Conservation (phyloP, 2,888 invertebrate species). For the Drosophila yooni region DNA sequence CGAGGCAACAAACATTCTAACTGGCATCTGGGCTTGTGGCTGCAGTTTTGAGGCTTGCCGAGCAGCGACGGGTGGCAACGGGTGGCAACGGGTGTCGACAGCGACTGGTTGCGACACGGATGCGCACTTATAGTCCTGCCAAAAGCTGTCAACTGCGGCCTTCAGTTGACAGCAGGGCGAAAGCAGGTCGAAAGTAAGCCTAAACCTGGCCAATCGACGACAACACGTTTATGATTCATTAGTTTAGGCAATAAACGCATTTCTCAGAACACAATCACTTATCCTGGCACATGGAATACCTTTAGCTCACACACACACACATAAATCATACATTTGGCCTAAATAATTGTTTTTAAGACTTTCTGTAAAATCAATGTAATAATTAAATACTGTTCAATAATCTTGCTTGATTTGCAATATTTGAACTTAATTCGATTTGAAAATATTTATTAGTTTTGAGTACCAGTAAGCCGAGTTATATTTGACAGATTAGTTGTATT, state of each 20-base stretch:
- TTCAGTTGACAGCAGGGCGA: conserved; percentile 16
- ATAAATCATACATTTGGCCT: no score
- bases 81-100: conserved; percentile 10
- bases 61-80: conserved; percentile 7
- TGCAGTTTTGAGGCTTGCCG: conserved; percentile 47
- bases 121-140: conserved; percentile 8
- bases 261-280: background rate
- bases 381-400: background rate
- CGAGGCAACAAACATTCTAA: background rate
- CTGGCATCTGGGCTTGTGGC: conserved; percentile 23
- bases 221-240: background rate
- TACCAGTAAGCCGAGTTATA: background rate
- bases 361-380: background rate
- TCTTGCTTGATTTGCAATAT: background rate
- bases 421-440: background rate
- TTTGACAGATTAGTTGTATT: background rate
- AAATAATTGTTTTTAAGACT: background rate
- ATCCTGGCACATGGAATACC: background rate
- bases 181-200: background rate
- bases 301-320: no score
- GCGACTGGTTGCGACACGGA: conserved; percentile 8
- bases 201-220: conserved; percentile 12
- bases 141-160: conserved; percentile 25
- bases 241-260: background rate
- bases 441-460: background rate